These are phyloP conservation scores for Alethe diademata DNA, from an alignment of 2,113 vertebrate species.

Conservation along the genomic window DNA sequence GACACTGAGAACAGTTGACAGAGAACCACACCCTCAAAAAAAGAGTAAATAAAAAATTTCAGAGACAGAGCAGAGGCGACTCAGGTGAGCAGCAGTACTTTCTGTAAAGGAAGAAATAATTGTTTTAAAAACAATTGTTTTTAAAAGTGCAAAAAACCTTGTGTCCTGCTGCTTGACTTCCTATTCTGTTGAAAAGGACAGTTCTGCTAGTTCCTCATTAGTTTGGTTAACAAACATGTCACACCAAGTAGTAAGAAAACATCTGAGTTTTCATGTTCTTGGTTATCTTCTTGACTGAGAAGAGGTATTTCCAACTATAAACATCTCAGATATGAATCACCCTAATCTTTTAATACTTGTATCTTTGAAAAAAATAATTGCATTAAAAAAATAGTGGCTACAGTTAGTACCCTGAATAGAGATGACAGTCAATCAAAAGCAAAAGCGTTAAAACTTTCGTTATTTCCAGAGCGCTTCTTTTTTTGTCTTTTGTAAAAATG, in stretches of 20 bases:
- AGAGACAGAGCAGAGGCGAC: not conserved
- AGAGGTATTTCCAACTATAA: not conserved
- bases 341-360: not conserved
- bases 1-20: not conserved
- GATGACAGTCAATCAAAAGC: not conserved
- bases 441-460: not conserved
- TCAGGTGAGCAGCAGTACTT: not conserved
- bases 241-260: not conserved
- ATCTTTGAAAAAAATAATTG: not conserved
- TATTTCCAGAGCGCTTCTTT: not conserved
- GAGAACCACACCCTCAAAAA: not conserved
- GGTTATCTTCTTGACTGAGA: not conserved
- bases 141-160: not conserved
- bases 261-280: not conserved
- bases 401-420: not conserved
- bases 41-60: not conserved
- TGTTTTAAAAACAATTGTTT: not conserved
- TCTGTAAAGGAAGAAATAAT: not conserved
- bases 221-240: not conserved
- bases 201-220: not conserved
- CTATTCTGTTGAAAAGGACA: not conserved
- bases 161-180: not conserved
- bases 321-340: not conserved
- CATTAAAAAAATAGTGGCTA: not conserved
- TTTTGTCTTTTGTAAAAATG: not conserved